These are phyloP conservation scores for Lepidurus packardi DNA, from an alignment of 1,140 invertebrate genomes.

Conservation along the genomic window DNA sequence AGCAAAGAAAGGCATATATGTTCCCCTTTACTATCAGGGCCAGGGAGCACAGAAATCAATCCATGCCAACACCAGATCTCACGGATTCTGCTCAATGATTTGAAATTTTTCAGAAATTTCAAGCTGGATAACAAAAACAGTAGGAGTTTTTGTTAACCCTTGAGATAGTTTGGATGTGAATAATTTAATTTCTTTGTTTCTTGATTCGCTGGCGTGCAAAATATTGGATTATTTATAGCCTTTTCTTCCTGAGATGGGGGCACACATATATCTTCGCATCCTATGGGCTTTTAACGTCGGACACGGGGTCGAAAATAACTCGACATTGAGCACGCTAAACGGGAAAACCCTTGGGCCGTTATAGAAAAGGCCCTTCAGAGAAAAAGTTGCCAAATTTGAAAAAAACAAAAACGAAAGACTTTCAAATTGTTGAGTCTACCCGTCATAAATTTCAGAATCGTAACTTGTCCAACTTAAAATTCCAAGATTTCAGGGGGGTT, in stretches of 20 bases:
- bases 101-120: background rate
- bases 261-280: background rate
- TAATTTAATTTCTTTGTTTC: background rate
- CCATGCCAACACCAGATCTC: background rate
- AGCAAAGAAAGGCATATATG: background rate
- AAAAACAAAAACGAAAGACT: background rate
- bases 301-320: background rate
- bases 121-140: background rate
- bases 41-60: background rate
- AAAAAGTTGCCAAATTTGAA: background rate
- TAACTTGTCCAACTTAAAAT: background rate
- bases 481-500: background rate
- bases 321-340: background rate
- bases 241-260: background rate
- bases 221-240: constrained; percentile 22
- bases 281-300: background rate
- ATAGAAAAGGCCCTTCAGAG: background rate
- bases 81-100: background rate
- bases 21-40: background rate
- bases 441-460: background rate
- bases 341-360: background rate
- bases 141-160: background rate
- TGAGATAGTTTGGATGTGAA: background rate
- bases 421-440: background rate
- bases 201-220: background rate